A percentile compares a stretch with the other conserved stretches of the same genome.
These are phyloP conservation scores for Geococcyx californianus DNA, from an alignment of 2,113 vertebrate species.

Conservation along the genomic window DNA sequence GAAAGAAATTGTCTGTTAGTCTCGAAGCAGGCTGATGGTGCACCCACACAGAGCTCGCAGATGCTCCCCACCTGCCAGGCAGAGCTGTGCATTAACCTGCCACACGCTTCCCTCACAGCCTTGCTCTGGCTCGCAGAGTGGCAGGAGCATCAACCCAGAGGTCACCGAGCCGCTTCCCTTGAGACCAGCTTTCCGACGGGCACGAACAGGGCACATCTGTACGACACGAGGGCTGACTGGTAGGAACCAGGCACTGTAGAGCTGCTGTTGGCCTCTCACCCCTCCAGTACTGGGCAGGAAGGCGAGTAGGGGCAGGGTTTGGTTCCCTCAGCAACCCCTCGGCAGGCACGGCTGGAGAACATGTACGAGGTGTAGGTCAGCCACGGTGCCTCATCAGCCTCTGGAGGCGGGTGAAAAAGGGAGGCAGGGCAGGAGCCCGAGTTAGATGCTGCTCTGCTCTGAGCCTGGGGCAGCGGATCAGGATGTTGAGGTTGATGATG, in stretches of 20 bases:
- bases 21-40: neutral
- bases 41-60: neutral
- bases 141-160: accelerated
- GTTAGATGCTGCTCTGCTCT: neutral
- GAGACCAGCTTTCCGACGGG: neutral
- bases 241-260: neutral
- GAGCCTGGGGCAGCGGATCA: neutral
- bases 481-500: neutral
- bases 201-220: accelerated
- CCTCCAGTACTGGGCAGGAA: neutral
- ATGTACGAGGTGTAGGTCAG: neutral
- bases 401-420: neutral
- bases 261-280: neutral
- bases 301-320: accelerated
- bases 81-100: neutral
- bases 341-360: neutral
- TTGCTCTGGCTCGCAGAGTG: neutral
- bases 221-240: accelerated
- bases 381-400: neutral
- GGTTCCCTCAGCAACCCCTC: neutral
- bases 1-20: neutral
- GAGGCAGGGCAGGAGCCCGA: neutral
- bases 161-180: neutral
- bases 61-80: neutral
- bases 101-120: accelerated